Evolutionary conservation across 2,888 invertebrate genomes (phyloP).

Genomic region (Cryptocephalus moraei): DNA sequence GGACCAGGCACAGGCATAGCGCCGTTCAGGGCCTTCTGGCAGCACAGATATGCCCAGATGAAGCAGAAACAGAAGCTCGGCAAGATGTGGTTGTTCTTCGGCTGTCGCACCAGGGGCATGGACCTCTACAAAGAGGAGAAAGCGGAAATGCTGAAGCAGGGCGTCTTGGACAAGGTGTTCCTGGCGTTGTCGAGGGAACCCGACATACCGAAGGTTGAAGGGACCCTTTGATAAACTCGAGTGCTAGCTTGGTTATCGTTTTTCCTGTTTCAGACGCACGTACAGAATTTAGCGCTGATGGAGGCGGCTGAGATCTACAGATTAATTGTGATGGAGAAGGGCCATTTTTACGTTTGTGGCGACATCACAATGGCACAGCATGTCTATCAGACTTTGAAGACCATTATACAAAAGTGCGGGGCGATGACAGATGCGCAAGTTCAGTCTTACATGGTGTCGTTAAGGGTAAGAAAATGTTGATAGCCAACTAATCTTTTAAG

Average conservation of each 20-base stretch:
- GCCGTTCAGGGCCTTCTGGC: slow-evolving; percentile 87
- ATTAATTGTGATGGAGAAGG: slow-evolving; percentile 65
- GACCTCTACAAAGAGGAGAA: slow-evolving; percentile 80
- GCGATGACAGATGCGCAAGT: slow-evolving; percentile 70
- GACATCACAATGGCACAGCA: slow-evolving; percentile 97
- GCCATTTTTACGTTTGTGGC: slow-evolving; percentile 92
- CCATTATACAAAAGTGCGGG: slow-evolving; percentile 65
- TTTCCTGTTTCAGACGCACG: slow-evolving; percentile 63
- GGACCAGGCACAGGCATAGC: slow-evolving; percentile 92
- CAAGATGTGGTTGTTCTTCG: slow-evolving; percentile 76
- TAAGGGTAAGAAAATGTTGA: slow-evolving; percentile 56
- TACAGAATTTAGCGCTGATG: slow-evolving; percentile 77
- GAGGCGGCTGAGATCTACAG: slow-evolving; percentile 71
- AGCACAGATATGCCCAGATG: slow-evolving; percentile 48
- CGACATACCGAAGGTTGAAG: slow-evolving; percentile 59
- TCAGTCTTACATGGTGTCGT: slow-evolving; percentile 71
- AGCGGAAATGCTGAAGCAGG: slow-evolving; percentile 54
- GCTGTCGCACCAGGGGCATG: slow-evolving; percentile 70
- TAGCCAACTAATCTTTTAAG: background rate
- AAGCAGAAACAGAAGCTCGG: slow-evolving; percentile 23
- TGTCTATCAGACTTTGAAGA: slow-evolving; percentile 83
- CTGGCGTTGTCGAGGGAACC: slow-evolving; percentile 76
- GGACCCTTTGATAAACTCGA: background rate
- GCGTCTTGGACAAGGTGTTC: slow-evolving; percentile 67
- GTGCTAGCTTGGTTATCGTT: background rate